phyloP scores from a whole-genome alignment of 2,797 vertebrate species.

The Avahi laniger region DNA sequence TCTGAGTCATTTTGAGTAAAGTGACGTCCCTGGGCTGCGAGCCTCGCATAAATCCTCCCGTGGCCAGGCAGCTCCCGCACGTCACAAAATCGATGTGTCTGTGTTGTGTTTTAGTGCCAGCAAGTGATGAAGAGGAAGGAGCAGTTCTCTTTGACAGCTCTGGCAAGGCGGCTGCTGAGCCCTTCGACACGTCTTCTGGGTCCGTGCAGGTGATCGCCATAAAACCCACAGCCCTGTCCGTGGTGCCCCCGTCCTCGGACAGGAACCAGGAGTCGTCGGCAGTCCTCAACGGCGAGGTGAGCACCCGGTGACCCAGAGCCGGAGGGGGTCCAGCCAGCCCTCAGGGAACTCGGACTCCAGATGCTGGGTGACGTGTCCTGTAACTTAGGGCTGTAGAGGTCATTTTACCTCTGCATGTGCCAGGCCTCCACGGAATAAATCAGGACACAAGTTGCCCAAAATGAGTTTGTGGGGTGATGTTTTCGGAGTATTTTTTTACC shows the following conservation, averaged over 20 bases:
- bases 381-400: accelerated
- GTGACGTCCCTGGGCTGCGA: neutral
- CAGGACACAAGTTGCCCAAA: neutral
- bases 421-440: neutral
- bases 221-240: slow-evolving; percentile 90
- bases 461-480: neutral
- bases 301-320: neutral
- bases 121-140: slow-evolving; percentile 88
- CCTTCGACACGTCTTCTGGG: slow-evolving; percentile 95
- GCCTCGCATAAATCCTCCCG: neutral
- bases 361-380: neutral
- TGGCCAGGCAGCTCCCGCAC: accelerated
- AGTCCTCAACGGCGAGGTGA: slow-evolving; percentile 95
- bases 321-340: neutral
- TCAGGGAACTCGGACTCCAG: neutral
- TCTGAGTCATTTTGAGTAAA: neutral
- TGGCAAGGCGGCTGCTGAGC: slow-evolving; percentile 87
- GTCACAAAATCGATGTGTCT: neutral
- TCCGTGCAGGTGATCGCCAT: slow-evolving; percentile 97
- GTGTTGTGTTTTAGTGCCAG: slow-evolving; percentile 80
- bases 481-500: neutral
- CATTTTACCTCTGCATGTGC: neutral
- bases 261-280: slow-evolving; percentile 91
- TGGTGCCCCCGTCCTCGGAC: slow-evolving; percentile 90
- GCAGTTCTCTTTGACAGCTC: slow-evolving; percentile 84